Conservation (phyloP, 2,113 vertebrate species). For the Protobothrops mucrosquamatus region DNA sequence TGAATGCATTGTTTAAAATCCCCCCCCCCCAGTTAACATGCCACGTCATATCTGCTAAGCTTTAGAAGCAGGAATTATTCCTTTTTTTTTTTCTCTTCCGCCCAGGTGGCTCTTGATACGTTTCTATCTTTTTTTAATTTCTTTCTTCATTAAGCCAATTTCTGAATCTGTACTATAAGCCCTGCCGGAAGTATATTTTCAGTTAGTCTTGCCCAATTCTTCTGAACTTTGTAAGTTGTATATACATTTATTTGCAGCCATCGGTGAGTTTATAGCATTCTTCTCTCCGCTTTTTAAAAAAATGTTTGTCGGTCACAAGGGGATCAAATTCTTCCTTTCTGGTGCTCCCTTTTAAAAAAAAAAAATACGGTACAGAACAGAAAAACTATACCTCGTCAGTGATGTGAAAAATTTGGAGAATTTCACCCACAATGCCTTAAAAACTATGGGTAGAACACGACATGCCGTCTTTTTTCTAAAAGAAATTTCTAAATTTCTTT, state of each 20-base stretch:
- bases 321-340: conserved; percentile 34
- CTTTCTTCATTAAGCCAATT: neutral
- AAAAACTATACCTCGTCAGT: conserved; percentile 22
- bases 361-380: neutral
- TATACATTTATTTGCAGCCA: neutral
- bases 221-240: neutral
- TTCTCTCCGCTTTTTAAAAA: neutral
- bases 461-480: conserved; percentile 25
- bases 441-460: neutral
- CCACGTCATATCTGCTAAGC: conserved; percentile 7
- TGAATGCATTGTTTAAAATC: conserved; percentile 32
- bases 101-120: conserved; percentile 28
- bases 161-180: conserved; percentile 44
- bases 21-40: neutral
- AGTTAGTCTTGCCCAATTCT: conserved; percentile 28
- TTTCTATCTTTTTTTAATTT: neutral
- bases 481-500: conserved; percentile 41
- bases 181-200: conserved; percentile 18
- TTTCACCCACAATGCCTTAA: conserved; percentile 55
- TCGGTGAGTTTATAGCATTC: neutral
- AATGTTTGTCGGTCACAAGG: conserved; percentile 29
- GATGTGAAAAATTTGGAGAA: conserved; percentile 35
- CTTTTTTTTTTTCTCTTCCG: conserved; percentile 3
- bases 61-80: conserved; percentile 35
- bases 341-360: conserved; percentile 34